Evolutionary conservation across 2,797 vertebrate species (phyloP).

Genomic region (Danio kyathit): DNA sequence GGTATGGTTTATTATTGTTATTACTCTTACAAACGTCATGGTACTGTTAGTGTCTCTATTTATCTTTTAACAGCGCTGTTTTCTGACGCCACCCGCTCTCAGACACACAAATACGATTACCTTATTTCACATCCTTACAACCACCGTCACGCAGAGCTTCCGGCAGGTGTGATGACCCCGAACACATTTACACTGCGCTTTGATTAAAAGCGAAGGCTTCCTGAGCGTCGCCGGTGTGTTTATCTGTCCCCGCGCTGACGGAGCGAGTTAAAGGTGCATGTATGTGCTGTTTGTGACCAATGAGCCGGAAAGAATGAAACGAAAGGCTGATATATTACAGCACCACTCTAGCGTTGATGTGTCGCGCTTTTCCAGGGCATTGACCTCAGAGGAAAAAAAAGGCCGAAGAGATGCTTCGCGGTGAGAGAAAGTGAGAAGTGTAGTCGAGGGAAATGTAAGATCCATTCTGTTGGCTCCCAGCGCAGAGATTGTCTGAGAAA

Average conservation of each 20-base stretch:
- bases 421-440: slow-evolving; percentile 38
- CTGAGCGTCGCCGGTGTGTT: slow-evolving; percentile 3
- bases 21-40: no score
- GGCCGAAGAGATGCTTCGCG: slow-evolving; percentile 15
- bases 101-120: slow-evolving; percentile 5
- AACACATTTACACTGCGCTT: slow-evolving; percentile 17
- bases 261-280: slow-evolving; percentile 32
- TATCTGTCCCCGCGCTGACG: slow-evolving; percentile 31
- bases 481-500: slow-evolving; percentile 36
- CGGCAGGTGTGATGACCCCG: slow-evolving; percentile 31
- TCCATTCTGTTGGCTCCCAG: slow-evolving; percentile 33
- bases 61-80: not conserved
- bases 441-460: slow-evolving; percentile 46
- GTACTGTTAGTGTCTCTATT: not conserved
- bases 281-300: slow-evolving; percentile 42
- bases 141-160: not conserved
- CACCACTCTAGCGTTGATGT: not conserved
- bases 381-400: not conserved
- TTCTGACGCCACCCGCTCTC: not conserved
- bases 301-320: slow-evolving; percentile 30
- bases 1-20: no score
- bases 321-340: slow-evolving; percentile 39
- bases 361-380: slow-evolving; percentile 10
- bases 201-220: slow-evolving; percentile 40
- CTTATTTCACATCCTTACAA: slow-evolving; percentile 28